Percentiles rank a stretch among this genome's conserved stretches.
phyloP scores from a whole-genome alignment of 2,797 vertebrate species.

The Champsocephalus esox region DNA sequence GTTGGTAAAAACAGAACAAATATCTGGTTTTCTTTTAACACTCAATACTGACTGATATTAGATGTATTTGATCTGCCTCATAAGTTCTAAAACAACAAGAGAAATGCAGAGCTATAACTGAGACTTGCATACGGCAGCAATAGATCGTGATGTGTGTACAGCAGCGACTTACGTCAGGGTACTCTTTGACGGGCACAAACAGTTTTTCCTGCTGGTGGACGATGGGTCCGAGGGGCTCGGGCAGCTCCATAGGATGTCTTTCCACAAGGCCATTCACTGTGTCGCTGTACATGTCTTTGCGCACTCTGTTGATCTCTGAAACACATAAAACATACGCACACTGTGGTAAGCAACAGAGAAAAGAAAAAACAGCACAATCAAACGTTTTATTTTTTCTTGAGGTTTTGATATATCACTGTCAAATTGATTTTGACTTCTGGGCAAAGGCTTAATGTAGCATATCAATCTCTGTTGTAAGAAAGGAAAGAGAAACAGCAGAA shows the following conservation, averaged over 20 bases:
- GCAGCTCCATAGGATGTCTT: slow-evolving; percentile 87
- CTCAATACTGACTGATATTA: background rate
- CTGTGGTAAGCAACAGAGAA: slow-evolving; percentile 31
- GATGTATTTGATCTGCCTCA: background rate
- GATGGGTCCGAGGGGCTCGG: slow-evolving; percentile 85
- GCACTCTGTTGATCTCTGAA: slow-evolving; percentile 90
- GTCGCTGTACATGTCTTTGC: slow-evolving; percentile 91
- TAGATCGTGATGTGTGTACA: background rate
- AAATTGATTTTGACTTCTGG: slow-evolving; percentile 56
- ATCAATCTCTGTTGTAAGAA: slow-evolving; percentile 43
- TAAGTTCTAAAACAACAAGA: background rate
- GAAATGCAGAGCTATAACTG: background rate
- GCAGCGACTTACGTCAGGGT: slow-evolving; percentile 85
- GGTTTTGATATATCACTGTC: slow-evolving; percentile 52
- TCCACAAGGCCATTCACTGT: slow-evolving; percentile 88
- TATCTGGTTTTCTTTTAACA: background rate
- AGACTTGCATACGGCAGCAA: background rate
- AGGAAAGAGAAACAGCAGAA: slow-evolving; percentile 7
- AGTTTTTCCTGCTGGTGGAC: slow-evolving; percentile 90
- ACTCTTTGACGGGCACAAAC: slow-evolving; percentile 90
- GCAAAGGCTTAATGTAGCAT: slow-evolving; percentile 60
- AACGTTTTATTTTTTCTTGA: slow-evolving; percentile 4
- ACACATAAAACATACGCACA: slow-evolving; percentile 50
- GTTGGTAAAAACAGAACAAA: background rate
- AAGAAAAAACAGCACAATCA: slow-evolving; percentile 3